These are phyloP conservation scores for Chanos chanos DNA, from an alignment of 2,797 vertebrate genomes.

Conservation along the genomic window DNA sequence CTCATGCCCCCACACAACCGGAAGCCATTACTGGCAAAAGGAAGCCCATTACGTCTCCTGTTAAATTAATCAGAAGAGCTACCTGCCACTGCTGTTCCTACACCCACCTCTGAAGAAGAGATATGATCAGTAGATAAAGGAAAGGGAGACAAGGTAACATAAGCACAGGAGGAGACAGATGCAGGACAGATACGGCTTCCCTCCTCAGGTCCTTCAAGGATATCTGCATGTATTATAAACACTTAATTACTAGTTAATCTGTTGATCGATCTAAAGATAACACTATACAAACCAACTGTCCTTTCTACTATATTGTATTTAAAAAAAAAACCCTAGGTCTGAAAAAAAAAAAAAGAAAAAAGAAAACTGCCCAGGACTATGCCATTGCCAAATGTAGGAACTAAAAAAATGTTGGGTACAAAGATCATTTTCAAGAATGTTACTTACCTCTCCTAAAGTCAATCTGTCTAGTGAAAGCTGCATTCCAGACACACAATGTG, in stretches of 20 bases:
- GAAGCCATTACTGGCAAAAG: constrained; percentile 11
- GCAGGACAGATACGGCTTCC: constrained; percentile 7
- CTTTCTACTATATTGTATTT: too few species aligned
- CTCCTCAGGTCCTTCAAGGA: neutral
- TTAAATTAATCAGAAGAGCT: constrained; percentile 45
- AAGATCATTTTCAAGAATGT: too few species aligned
- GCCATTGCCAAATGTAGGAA: too few species aligned
- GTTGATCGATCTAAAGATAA: too few species aligned
- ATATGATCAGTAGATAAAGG: neutral
- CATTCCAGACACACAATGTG: constrained; percentile 20
- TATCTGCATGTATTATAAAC: too few species aligned
- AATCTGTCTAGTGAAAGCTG: constrained; percentile 13
- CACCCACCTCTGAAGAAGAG: neutral
- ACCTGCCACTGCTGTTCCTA: constrained; percentile 35
- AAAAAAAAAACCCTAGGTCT: too few species aligned
- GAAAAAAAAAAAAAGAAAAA: too few species aligned
- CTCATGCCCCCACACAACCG: constrained; percentile 5
- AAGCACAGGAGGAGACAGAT: constrained; percentile 15
- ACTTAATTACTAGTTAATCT: too few species aligned
- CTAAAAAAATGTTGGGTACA: too few species aligned
- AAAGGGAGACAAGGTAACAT: constrained; percentile 47
- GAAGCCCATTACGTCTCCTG: constrained; percentile 51
- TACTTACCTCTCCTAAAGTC: constrained; percentile 35
- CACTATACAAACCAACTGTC: too few species aligned
- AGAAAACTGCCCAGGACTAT: too few species aligned